These are phyloP conservation scores for Nomada fucata DNA, from an alignment of 2,888 invertebrate genomes.

Conservation along the genomic window DNA sequence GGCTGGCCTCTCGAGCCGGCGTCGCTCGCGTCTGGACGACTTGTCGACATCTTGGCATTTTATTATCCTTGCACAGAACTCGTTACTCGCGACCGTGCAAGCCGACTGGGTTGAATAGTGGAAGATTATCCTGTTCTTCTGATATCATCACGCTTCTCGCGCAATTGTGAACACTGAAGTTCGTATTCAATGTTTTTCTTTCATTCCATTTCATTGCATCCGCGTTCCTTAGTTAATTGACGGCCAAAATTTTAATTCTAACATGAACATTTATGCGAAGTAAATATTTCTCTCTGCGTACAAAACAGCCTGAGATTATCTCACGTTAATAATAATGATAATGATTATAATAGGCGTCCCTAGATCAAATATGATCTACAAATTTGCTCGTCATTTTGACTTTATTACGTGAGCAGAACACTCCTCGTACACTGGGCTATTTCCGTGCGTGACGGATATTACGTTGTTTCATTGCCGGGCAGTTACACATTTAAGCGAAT, in stretches of 20 bases:
- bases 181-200: no score
- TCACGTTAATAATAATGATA: no score
- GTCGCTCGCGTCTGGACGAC: conserved; percentile 31
- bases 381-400: no score
- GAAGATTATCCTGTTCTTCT: background rate
- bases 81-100: conserved; percentile 24
- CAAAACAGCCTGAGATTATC: no score
- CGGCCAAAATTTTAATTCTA: no score
- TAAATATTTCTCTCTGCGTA: no score
- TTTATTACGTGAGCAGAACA: no score
- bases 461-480: background rate
- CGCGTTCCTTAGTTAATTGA: no score
- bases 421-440: background rate
- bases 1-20: conserved; percentile 19
- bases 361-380: no score
- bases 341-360: no score
- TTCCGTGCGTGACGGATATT: background rate
- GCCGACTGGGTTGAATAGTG: background rate
- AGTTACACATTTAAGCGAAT: conserved; percentile 13
- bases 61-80: conserved; percentile 59
- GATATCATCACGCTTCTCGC: background rate
- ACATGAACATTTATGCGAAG: no score
- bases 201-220: no score
- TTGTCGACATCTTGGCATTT: conserved; percentile 62
- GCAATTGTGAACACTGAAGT: background rate